Evolutionary conservation across 1,140 invertebrate genomes (phyloP), one percentile per base, ranked within the genome.

Genomic region (Periplaneta americana): DNA sequence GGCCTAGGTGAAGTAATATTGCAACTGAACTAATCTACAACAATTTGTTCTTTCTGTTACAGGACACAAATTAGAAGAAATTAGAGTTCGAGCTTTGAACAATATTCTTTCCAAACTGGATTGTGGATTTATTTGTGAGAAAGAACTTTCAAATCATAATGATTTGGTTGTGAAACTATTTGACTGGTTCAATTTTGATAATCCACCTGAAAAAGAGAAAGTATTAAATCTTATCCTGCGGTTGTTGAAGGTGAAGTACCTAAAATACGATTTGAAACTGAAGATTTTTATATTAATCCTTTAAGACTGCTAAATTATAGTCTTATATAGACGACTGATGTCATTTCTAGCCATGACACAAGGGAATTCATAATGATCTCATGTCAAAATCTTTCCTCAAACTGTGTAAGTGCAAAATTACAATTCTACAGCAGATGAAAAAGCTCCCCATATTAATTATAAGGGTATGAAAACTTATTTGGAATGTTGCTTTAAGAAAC

Each of bases 91-190:
- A 83, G 85, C 88, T 78, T 84, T 89, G 32, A 82, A 87, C 35
- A 88, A 85, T 85, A 86, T 89, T 76, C 85, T 89, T 66, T 86
- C 86, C 9, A 89, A 90, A 80, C 85, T 89, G 0, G 85, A 89
- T 82, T 84, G 86, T 81, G 88, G 88, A 74, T 87, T 88, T 78
- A 83, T 84, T 3, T 87, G 85, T 76, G 86, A 87, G 31, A 87
- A 88, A 66, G 86, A 88, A 80, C 80, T 84, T 31, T 83, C 85
- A 80, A 83, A 87, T 22, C 87, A 84, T 82, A 88, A 87, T 35
- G 86, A 89, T 80, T 85, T 90, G 57, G 84, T 90, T 33, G 74
- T 84, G 1, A 87, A 88, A 80, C 82, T 90, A n/a, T 85, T 90
- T 34, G 86, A 87, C 36, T 90, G 89, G 89, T 90, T 90, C 83